Evolutionary conservation across 2,888 invertebrate genomes (phyloP).

Genomic region (Lydus trimaculatus): DNA sequence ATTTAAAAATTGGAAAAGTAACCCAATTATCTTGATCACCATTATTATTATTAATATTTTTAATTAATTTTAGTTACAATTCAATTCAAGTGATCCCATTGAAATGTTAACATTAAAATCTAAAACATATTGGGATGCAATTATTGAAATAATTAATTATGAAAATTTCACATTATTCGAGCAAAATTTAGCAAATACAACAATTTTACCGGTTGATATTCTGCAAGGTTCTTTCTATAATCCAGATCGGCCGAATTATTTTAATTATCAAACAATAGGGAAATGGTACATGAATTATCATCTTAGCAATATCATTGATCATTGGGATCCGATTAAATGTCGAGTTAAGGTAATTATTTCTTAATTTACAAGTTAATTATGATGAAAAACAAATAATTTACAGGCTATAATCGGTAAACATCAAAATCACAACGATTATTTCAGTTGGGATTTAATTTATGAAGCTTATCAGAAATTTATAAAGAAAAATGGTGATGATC

Average conservation of each 20-base stretch:
- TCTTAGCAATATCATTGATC: not conserved
- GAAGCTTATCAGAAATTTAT: slow-evolving; percentile 21
- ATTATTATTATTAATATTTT: not conserved
- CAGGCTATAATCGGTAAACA: not conserved
- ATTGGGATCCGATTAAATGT: not conserved
- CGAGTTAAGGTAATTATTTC: not conserved
- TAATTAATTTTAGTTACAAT: slow-evolving; percentile 11
- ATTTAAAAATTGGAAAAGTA: slow-evolving; percentile 15
- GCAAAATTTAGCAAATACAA: not conserved
- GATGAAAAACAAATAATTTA: not conserved
- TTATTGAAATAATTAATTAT: not conserved
- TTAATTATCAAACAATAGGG: not conserved
- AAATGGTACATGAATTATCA: not conserved
- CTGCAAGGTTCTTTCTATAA: not conserved
- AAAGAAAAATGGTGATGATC: slow-evolving; percentile 17
- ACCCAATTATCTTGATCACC: not conserved
- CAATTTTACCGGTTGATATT: not conserved
- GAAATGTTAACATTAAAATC: not conserved
- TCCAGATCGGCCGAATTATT: slow-evolving; percentile 3
- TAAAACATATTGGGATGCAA: not conserved
- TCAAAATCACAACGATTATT: not conserved
- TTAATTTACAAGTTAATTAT: not conserved
- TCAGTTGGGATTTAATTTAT: slow-evolving; percentile 20
- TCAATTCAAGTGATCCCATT: not conserved
- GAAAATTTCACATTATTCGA: not conserved